Base-by-base conservation (phyloP, 1,140 invertebrate species). In the Lasaia peninsularis region DNA sequence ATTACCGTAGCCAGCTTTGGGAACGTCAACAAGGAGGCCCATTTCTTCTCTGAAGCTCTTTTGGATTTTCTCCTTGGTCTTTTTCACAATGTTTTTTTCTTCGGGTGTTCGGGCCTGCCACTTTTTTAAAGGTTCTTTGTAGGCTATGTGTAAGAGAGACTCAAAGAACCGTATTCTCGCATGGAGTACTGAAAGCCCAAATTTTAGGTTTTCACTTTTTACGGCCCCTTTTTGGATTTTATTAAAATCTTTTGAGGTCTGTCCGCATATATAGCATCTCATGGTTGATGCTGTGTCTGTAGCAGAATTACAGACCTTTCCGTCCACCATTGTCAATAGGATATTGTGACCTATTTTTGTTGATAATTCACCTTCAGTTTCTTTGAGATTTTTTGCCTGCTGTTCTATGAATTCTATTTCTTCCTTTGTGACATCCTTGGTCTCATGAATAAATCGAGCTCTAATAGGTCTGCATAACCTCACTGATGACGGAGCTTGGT, bases 101-200 rank as follows among this genome's bases (percentile, higher is more conserved):
- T 16, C 4, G 6, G 7, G 9, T 49, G 8, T 34, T 35, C 56
- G 50, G 33, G 8, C 12, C 1, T 32, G 9, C 16, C 50, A 58
- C 51, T 58, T 51, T 34, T 58, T 14, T 14, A 58, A 7, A 7
- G 44, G 31, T 8, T 51, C 10, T 12, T 58, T 58, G 11, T 58
- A 51, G 1, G 32, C 11, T 20, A 35, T 4, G 11, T 58, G 40
- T 7, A 56, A 14, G 10, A 35, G 10, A 12, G 28, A 34, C 33
- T 58, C 44, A 18, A 51, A 56, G 11, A 32, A 34, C 1, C 78
- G 53, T 31, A 87, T 86, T 67, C 81, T 67, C 2, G 73, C 69
- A 62, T 88, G 80, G 44, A 88, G 63, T 40, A 73, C 54, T 6
- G 77, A 80, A 86, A 35, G 7, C 71, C 76, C 51, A 78, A 83